Evolutionary conservation across 2,113 vertebrate species (phyloP), one percentile per base, ranked within the genome.

Genomic region (Uria lomvia): DNA sequence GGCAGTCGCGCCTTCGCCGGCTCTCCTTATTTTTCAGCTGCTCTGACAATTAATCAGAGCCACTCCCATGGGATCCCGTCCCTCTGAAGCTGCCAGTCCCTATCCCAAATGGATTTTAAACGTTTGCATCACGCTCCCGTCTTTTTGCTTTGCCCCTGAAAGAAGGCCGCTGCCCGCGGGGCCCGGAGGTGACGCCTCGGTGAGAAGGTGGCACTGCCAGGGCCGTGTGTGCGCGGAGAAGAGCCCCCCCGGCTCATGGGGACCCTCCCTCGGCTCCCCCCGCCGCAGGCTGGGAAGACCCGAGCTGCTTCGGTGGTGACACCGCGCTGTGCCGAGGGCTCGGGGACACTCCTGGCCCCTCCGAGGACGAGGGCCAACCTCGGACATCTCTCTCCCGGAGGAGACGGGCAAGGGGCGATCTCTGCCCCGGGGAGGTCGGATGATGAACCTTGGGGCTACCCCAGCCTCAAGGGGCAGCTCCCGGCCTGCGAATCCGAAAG

Each of bases 31-130:
- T 95, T 94, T 94, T 36, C 66, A 70, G 88, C 95, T 93, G 91
- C 91, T 83, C 93, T 23, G 84, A 23, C 50, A 82, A 94, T 86
- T 96, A 96, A 94, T 96, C 93, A 93, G 93, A 93, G 91, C 93
- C 93, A 82, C 95, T 96, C 95, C 95, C 52, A 5, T 1, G 12
- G 89, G 56, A 50, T 71, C 62, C 38, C 11, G 1, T 75, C 79
- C 65, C 53, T 91, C 59, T 18, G 78, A 62, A 67, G 66, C 60
- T 29, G 70, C 55, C 55, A 8, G 40, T 40, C 72, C 56, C 86
- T 12, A 7, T 53, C 83, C 83, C 60, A 2, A 40, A 30, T 9
- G 40, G 26, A 68, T 88, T 53, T 40, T 4, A 12, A 16, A 38
- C 3, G 59, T 94, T 95, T 93, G 84, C 84, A 70, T 91, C 93